Conservation (phyloP, 2,113 vertebrate species). For the Grallaria varia region DNA sequence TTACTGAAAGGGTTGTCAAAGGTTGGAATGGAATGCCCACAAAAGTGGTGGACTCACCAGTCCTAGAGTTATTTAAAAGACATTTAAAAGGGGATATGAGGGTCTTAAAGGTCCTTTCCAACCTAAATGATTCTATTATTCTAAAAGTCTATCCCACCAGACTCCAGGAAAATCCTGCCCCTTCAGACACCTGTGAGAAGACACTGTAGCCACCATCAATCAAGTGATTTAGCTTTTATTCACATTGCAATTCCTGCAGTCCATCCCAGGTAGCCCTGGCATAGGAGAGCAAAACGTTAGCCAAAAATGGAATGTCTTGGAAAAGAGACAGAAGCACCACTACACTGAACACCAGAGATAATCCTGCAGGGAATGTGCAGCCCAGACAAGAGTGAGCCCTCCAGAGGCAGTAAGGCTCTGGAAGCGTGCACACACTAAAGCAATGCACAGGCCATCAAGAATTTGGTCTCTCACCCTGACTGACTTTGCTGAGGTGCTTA, state of each 20-base stretch:
- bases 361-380: background rate
- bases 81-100: background rate
- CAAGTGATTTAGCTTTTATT: background rate
- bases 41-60: background rate
- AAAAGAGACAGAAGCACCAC: background rate
- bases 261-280: background rate
- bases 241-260: background rate
- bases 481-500: background rate
- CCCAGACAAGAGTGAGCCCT: accelerated
- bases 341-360: background rate
- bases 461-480: background rate
- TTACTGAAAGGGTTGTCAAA: background rate
- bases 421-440: background rate
- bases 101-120: background rate
- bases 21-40: accelerated
- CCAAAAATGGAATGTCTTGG: background rate
- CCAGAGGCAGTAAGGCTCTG: background rate
- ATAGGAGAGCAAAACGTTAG: background rate
- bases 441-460: background rate
- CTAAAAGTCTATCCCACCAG: background rate
- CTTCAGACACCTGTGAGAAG: background rate
- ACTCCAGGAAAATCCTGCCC: background rate
- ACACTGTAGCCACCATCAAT: background rate
- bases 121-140: background rate
- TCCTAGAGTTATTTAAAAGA: background rate